phyloP scores from a whole-genome alignment of 2,888 invertebrate species.

The Baccha elongata region DNA sequence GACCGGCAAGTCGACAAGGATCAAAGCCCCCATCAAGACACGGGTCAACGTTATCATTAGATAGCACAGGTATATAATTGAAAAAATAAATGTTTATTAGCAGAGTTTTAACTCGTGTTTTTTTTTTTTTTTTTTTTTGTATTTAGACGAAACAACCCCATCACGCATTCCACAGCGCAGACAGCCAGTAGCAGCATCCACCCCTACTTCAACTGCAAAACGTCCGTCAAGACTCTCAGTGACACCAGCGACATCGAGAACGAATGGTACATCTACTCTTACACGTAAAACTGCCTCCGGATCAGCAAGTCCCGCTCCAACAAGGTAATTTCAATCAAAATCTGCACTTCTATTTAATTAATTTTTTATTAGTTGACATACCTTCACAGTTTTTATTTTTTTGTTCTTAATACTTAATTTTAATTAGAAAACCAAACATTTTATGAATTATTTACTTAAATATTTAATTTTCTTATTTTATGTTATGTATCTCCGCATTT shows the following conservation, averaged over 20 bases:
- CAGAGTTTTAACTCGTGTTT: not conserved
- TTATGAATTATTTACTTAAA: conserved; percentile 45
- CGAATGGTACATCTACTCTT: conserved; percentile 86
- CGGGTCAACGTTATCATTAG: conserved; percentile 94
- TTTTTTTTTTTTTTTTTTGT: not conserved
- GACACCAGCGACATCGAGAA: conserved; percentile 84
- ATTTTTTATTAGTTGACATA: conserved; percentile 23
- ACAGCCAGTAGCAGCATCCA: conserved; percentile 84
- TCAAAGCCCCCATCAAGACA: conserved; percentile 97
- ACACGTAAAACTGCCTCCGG: conserved; percentile 89
- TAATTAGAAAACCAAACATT: not conserved
- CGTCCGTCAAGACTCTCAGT: conserved; percentile 84
- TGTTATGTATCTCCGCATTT: conserved; percentile 56
- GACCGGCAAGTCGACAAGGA: conserved; percentile 92
- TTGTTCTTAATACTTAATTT: not conserved
- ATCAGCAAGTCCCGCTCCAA: conserved; percentile 89
- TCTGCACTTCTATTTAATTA: not conserved
- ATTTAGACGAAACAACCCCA: conserved; percentile 84
- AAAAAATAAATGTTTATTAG: not conserved
- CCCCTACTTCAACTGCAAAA: conserved; percentile 84
- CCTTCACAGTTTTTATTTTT: conserved; percentile 1
- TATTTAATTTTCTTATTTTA: conserved; percentile 48
- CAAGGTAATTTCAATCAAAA: conserved; percentile 84
- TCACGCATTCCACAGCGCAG: conserved; percentile 92
- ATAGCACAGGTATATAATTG: conserved; percentile 89